Base-by-base conservation (phyloP, 2,888 invertebrate genomes). In the Hyles lineata region DNA sequence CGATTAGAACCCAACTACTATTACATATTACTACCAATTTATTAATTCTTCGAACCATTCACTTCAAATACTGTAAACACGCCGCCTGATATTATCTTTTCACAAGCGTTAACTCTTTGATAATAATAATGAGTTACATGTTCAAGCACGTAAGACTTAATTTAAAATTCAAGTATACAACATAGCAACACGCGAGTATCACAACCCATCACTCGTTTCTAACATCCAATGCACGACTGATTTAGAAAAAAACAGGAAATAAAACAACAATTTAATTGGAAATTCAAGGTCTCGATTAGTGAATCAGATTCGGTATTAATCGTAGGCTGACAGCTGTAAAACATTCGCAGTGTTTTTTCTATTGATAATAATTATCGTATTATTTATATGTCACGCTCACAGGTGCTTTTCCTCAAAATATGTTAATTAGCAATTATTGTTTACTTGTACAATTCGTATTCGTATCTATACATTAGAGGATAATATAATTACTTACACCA, bases 281-380 rank as follows among this genome's bases (percentile, higher is more conserved):
- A 76, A 50, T 74, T 75, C 43, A 73, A 52, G 70, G 70, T 0
- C 55, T 32, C 21, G n/a, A 70, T n/a, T 70, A 32, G 58, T 58
- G n/a, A 67, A 43, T 67, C 23, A 43, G 35, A 43, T 11, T 21
- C 35, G 35, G 43, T 21, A 50, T 55, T 43, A 50, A 43, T 67
- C 43, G 7, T 11, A 67, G 7, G 23, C 67, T 17, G 23, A 25
- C 50, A 67, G 63, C 43, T 35, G 17, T 15, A 43, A 63, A 50
- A 43, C 23, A 21, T 50, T 23, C 3, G 6, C 7, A 62, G 35
- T 69, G 11, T 70, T 32, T 70, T 60, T 70, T 6, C 23, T 11
- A 43, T 35, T n/a, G 58, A 11, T 23, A n/a, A 67, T 25, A 23
- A 21, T 50, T 67, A 50, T 67, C 50, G 50, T 50, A 19, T 19